Base-by-base conservation (phyloP, 1,140 invertebrate species). In the Pollicipes pollicipes region DNA sequence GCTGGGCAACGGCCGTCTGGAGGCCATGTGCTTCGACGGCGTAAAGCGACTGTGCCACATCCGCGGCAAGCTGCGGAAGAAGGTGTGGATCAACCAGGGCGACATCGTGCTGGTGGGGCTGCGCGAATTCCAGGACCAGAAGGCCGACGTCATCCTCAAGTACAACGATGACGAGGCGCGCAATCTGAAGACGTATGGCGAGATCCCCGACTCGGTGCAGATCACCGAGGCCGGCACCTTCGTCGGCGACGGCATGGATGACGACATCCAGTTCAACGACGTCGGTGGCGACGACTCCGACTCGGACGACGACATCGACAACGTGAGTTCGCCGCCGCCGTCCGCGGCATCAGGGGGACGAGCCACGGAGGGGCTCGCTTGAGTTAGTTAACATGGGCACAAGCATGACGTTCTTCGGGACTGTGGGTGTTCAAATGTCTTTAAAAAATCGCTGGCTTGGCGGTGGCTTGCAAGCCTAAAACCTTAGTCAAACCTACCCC, bases 1-100 rank as follows among this genome's bases (percentile, higher is more conserved):
- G 97, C 86, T 99, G 77, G 97, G 97, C 76, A 99, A 99, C 86
- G 97, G 97, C 75, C 85, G 97, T 77, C 82, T 99, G 77, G 95
- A 98, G 83, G 97, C 97, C 74, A 93, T 96, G 87, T 99, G 97
- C 82, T 99, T 99, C 83, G 97, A 99, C 87, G 94, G 94, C 76
- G 90, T 91, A 31, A 97, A 97, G 84, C 85, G 97, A 80, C 85
- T 99, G 76, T 99, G 97, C 86, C 97, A 99, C 82, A 99, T 99
- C 80, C 85, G 97, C 84, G 97, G 97, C 72, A 98, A 99, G 84
- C 85, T 97, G 68, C 83, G 94, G 75, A 97, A 97, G 85, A 97
- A 97, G 85, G 88, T 97, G 0, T 99, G 97, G 97, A 99, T 99
- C 75, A 99, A 98, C 83, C 91, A 95, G 82, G 92, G 94, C 73